Base-by-base conservation (phyloP, 2,888 invertebrate genomes). In the Eugnorisma glareosa region DNA sequence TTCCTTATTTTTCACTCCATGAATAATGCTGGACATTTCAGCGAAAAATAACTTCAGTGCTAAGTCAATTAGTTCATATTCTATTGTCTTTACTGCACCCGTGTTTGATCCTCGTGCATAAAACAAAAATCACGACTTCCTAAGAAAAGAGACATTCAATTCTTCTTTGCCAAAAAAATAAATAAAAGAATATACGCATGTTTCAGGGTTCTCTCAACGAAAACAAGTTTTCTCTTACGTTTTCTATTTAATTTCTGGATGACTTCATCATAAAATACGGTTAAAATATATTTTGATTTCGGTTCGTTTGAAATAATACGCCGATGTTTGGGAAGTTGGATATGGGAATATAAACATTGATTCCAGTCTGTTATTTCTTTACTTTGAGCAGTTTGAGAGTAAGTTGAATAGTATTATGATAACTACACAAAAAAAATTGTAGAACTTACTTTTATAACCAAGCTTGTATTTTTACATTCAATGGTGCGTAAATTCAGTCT, bases 61-160 rank as follows among this genome's bases (percentile, higher is more conserved):
- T 70, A 43, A 81, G 76, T 74, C 67, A 57, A 84, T 84, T 83
- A 80, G 78, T 73, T 78, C 28, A 31, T 35, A 75, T 69, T 77
- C 43, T 79, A 81, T 87, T 86, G 78, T 85, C 66, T 68, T 64
- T 35, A 75, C 28, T 80, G 68, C 77, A 84, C 48, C 77, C 61
- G 64, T 73, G 45, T 79, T 81, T 72, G 73, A 81, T 76, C 40
- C 40, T 31, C 69, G 63, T 66, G 63, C 61, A 85, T 85, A 84
- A 84, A 86, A 86, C 68, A 83, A 74, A 72, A 79, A 74, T 83
- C 78, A 80, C 61, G 28, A 68, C 59, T 64, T 78, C 18, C 68
- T 64, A n/a, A 45, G 63, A 82, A 48, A 67, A 63, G 61, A n/a
- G 40, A 76, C 75, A 74, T 76, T 79, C 74, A 81, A 73, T 79